Percentiles rank a stretch among this genome's conserved stretches.
Evolutionary conservation across 2,888 invertebrate genomes (phyloP).

Genomic region (Polydrusus pterygomalis): DNA sequence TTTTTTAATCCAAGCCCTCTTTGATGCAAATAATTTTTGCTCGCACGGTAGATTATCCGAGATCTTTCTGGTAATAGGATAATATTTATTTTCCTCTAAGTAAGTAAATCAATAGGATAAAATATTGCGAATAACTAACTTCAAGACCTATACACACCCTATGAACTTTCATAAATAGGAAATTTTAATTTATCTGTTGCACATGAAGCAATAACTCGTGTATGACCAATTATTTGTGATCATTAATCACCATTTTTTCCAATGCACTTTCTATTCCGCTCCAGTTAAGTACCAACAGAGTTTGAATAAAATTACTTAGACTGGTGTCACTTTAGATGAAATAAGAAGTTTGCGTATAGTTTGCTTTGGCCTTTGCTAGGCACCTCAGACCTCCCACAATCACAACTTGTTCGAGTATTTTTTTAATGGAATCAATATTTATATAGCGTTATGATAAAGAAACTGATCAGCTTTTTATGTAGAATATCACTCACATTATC

Average conservation of each 20-base stretch:
- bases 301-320: slow-evolving; percentile 34
- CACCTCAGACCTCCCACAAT: background rate
- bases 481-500: too few species aligned
- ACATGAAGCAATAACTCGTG: background rate
- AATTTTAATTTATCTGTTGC: background rate
- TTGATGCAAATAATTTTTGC: too few species aligned
- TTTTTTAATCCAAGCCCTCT: too few species aligned
- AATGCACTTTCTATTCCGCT: slow-evolving; percentile 46
- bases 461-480: too few species aligned
- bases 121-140: background rate
- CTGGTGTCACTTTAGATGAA: slow-evolving; percentile 45
- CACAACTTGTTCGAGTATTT: background rate
- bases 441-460: too few species aligned
- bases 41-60: too few species aligned
- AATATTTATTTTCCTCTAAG: too few species aligned
- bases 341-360: slow-evolving; percentile 40
- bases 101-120: too few species aligned
- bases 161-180: background rate
- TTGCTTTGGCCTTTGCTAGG: background rate
- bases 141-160: background rate
- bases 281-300: slow-evolving; percentile 43
- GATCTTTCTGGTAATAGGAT: too few species aligned
- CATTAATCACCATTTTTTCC: slow-evolving; percentile 18
- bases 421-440: too few species aligned
- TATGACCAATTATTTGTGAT: slow-evolving; percentile 2